phyloP scores from a whole-genome alignment of 2,113 vertebrate species.

The Pseudonaja textilis region DNA sequence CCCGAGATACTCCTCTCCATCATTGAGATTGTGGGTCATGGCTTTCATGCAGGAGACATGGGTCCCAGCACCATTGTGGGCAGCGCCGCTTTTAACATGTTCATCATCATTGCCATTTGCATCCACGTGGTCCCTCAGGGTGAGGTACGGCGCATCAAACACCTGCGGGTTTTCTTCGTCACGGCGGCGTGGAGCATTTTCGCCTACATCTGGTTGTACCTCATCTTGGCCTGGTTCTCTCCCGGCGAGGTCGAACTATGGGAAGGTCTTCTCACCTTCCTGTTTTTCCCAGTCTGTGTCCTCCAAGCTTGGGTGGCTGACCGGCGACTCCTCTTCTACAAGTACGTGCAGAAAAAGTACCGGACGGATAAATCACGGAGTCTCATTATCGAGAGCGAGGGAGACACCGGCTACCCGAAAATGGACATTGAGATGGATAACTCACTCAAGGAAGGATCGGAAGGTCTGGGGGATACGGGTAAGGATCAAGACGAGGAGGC shows the following conservation, averaged over 20 bases:
- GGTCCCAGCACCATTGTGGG: constrained; percentile 85
- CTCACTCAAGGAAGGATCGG: constrained; percentile 74
- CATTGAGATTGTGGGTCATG: constrained; percentile 80
- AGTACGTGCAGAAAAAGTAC: constrained; percentile 80
- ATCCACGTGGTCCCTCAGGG: constrained; percentile 81
- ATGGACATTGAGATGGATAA: constrained; percentile 82
- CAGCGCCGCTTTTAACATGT: constrained; percentile 86
- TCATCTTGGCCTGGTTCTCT: constrained; percentile 79
- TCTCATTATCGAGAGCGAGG: constrained; percentile 81
- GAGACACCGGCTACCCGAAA: constrained; percentile 76
- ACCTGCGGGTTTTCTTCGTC: constrained; percentile 82
- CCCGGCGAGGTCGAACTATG: constrained; percentile 79
- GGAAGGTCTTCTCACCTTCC: constrained; percentile 82
- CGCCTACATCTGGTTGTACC: constrained; percentile 84
- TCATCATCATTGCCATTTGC: constrained; percentile 82
- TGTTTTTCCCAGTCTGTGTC: constrained; percentile 82
- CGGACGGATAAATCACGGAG: constrained; percentile 76
- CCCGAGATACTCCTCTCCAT: constrained; percentile 84
- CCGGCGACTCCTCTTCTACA: constrained; percentile 81
- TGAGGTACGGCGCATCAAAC: constrained; percentile 78
- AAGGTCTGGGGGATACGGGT: constrained; percentile 69
- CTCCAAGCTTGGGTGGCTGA: constrained; percentile 84
- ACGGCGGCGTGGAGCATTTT: constrained; percentile 83
- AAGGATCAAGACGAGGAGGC: constrained; percentile 83
- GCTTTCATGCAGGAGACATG: constrained; percentile 77